A percentile compares a stretch with the other conserved stretches of the same genome.
phyloP scores from a whole-genome alignment of 1,140 invertebrate species.

The Drosophila kikkawai region DNA sequence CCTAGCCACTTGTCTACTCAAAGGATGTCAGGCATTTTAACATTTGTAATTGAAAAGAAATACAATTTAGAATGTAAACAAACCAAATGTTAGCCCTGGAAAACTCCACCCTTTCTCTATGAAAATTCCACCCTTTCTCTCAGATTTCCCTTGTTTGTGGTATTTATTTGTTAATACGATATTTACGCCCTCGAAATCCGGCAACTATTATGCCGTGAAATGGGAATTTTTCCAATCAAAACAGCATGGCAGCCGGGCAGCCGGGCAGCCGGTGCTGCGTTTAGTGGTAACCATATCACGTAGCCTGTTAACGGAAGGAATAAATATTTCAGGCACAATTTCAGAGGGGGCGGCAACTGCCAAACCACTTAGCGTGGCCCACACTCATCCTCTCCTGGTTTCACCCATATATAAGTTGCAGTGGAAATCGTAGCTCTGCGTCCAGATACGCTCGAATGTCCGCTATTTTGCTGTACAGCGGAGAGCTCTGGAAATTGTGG shows the following conservation, averaged over 20 bases:
- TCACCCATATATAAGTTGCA: constrained; percentile 4
- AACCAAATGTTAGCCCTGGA: constrained; percentile 1
- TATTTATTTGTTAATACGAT: constrained; percentile 57
- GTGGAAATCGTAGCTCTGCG: neutral
- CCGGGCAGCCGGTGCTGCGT: neutral
- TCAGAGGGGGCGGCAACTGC: constrained; percentile 47
- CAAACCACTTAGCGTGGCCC: constrained; percentile 52
- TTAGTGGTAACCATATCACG: constrained; percentile 66
- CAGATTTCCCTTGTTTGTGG: neutral
- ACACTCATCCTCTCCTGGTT: neutral
- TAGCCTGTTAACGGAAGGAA: constrained; percentile 65
- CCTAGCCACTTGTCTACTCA: neutral
- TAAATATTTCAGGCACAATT: constrained; percentile 74
- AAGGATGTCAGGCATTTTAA: constrained; percentile 6
- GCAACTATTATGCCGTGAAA: constrained; percentile 57
- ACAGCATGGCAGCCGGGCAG: constrained; percentile 14
- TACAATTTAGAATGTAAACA: neutral
- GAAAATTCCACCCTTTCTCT: neutral
- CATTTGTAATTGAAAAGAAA: constrained; percentile 19
- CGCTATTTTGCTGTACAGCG: constrained; percentile 52
- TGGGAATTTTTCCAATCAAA: constrained; percentile 69
- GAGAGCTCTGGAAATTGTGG: constrained; percentile 45
- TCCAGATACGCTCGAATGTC: constrained; percentile 8
- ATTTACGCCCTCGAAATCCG: constrained; percentile 42
- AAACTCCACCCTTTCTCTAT: neutral